Evolutionary conservation across 2,113 vertebrate species (phyloP), one percentile per base, ranked within the genome.

Genomic region (Ia io): DNA sequence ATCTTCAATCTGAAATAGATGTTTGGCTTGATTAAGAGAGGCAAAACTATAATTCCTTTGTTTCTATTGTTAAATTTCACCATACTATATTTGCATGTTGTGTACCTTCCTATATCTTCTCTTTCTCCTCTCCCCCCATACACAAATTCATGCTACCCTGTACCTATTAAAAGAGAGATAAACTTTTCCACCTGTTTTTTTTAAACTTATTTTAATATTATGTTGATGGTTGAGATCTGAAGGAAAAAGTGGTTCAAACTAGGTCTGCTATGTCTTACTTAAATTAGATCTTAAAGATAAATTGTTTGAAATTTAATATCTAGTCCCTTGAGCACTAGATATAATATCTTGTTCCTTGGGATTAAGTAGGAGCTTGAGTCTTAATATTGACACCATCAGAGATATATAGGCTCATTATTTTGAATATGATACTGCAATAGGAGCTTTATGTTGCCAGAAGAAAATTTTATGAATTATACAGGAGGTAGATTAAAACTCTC

Each of bases 391-490:
- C 63, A 80, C 13, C 22, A 63, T 95, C 44, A 90, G 44, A 90
- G 80, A 47, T 90, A 10, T 63, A 16, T 37, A 70, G 28, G 32
- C n/a, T 94, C 40, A 70, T 96, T 95, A 82, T 90, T 95, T 95
- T 86, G 65, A 89, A 74, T 82, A n/a, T 77, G 32, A 32, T 83
- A 88, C 76, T 96, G 28, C 53, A 94, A n/a, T 49, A 83, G 25
- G 87, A 86, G 65, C 61, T 90, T 94, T 86, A 28, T 70, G 67
- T 88, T 96, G 44, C 53, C 44, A 74, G 85, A 79, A 93, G 73
- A 91, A 90, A 92, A 80, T 65, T 97, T 92, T 92, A 30, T 94
- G 49, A 95, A 53, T 95, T 83, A 76, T 90, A 30, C 22, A 44
- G 53, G 71, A 92, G 84, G 42, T 42, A 40, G 20, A 53, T 82